Percentiles rank a stretch among this genome's conserved stretches.
Evolutionary conservation across 2,113 vertebrate species (phyloP).

Genomic region (Tretioscincus oriximinensis): DNA sequence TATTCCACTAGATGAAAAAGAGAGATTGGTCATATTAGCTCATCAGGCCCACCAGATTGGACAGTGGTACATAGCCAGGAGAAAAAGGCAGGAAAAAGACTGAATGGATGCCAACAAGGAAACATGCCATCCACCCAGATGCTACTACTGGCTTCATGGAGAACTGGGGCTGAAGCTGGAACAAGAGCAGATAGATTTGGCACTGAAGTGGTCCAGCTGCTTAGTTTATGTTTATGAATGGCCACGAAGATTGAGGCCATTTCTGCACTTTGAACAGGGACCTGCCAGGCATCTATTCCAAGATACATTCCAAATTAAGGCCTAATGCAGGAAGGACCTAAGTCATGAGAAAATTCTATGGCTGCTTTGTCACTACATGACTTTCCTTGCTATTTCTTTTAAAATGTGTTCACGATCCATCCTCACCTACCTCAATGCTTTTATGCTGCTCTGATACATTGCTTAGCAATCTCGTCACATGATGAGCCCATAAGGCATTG

Average conservation of each 20-base stretch:
- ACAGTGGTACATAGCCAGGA: slow-evolving; percentile 7
- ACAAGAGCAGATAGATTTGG: slow-evolving; percentile 51
- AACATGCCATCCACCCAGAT: slow-evolving; percentile 59
- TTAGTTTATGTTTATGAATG: slow-evolving; percentile 26
- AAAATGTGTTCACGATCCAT: too few species aligned
- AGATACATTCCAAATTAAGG: too few species aligned
- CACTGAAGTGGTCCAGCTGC: slow-evolving; percentile 59
- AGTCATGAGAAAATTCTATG: neutral
- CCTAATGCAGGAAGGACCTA: neutral
- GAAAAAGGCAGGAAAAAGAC: slow-evolving; percentile 2
- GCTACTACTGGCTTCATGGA: slow-evolving; percentile 53
- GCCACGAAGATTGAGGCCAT: neutral
- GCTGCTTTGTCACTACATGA: neutral
- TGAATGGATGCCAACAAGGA: neutral
- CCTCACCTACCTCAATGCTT: too few species aligned
- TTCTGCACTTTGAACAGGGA: too few species aligned
- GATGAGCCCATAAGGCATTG: too few species aligned
- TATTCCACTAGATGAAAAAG: neutral
- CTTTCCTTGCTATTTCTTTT: too few species aligned
- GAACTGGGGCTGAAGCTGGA: neutral
- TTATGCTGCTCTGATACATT: too few species aligned
- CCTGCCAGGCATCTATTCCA: too few species aligned
- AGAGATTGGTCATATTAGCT: slow-evolving; percentile 20
- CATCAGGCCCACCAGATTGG: slow-evolving; percentile 31
- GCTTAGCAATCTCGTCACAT: too few species aligned